Evolutionary conservation across 2,797 vertebrate genomes (phyloP).

Genomic region (Eidolon dupreanum): DNA sequence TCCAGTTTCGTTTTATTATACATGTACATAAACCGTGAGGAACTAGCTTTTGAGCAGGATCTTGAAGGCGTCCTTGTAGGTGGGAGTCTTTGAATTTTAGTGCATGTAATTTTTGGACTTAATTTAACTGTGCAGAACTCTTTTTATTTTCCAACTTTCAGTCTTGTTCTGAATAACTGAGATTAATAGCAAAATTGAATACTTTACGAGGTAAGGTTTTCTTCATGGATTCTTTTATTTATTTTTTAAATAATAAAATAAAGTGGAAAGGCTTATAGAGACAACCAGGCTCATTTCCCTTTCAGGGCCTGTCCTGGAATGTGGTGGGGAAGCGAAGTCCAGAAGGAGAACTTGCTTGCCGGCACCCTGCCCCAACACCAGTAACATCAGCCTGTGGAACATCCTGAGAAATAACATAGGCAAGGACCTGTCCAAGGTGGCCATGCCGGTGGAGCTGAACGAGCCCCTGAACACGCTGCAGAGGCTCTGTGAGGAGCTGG

Average conservation of each 20-base stretch:
- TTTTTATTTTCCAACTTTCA: background rate
- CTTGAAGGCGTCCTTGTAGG: background rate
- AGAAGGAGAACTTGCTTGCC: constrained; percentile 90
- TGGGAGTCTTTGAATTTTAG: background rate
- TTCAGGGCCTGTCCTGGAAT: constrained; percentile 83
- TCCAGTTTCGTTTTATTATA: background rate
- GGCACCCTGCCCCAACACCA: constrained; percentile 91
- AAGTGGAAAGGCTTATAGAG: background rate
- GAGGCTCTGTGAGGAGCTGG: constrained; percentile 96
- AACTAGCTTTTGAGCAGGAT: background rate
- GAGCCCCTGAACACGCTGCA: constrained; percentile 97
- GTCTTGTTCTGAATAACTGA: background rate
- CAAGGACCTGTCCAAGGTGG: constrained; percentile 98
- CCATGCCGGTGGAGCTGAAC: constrained; percentile 97
- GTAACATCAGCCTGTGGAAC: constrained; percentile 96
- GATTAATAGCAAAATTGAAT: background rate
- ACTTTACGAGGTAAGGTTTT: background rate
- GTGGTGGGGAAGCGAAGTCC: constrained; percentile 58
- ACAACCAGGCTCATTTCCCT: constrained; percentile 12
- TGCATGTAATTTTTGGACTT: background rate
- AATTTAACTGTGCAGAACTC: background rate
- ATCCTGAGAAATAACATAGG: constrained; percentile 98
- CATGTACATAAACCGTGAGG: background rate
- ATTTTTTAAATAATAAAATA: background rate
- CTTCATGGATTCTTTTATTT: background rate